These are phyloP conservation scores for Charadrius vociferus DNA, from an alignment of 2,113 vertebrate genomes.

Conservation along the genomic window DNA sequence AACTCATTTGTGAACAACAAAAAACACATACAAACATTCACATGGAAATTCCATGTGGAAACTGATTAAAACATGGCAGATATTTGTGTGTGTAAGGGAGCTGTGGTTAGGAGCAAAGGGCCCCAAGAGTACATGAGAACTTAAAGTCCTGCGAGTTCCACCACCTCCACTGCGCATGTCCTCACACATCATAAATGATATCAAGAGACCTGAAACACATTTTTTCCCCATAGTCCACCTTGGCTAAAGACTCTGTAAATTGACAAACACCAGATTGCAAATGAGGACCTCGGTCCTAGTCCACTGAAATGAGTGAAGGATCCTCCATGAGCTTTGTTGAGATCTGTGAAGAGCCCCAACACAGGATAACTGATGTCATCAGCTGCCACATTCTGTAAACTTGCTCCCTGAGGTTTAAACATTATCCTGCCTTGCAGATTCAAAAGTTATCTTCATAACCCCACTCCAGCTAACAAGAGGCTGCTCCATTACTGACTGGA, in stretches of 20 bases:
- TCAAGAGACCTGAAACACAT: accelerated
- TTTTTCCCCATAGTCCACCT: neutral
- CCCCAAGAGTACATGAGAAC: neutral
- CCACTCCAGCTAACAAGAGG: neutral
- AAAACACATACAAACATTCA: neutral
- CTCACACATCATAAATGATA: neutral
- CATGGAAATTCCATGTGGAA: neutral
- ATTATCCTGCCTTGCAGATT: neutral
- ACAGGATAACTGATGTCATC: accelerated
- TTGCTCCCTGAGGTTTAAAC: neutral
- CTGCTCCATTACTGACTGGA: neutral
- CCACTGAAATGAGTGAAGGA: neutral
- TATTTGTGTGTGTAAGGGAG: neutral
- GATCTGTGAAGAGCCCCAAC: neutral
- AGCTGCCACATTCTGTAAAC: neutral
- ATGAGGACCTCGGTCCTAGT: neutral
- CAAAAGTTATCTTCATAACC: neutral
- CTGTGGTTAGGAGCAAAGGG: neutral
- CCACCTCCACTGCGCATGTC: neutral
- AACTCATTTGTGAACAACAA: neutral
- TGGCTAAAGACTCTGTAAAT: neutral
- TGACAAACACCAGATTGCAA: neutral
- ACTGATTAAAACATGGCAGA: accelerated
- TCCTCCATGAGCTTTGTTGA: neutral
- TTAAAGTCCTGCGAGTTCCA: neutral